These are phyloP conservation scores for Clusia tigrina DNA, from an alignment of 2,888 invertebrate genomes.

Conservation along the genomic window DNA sequence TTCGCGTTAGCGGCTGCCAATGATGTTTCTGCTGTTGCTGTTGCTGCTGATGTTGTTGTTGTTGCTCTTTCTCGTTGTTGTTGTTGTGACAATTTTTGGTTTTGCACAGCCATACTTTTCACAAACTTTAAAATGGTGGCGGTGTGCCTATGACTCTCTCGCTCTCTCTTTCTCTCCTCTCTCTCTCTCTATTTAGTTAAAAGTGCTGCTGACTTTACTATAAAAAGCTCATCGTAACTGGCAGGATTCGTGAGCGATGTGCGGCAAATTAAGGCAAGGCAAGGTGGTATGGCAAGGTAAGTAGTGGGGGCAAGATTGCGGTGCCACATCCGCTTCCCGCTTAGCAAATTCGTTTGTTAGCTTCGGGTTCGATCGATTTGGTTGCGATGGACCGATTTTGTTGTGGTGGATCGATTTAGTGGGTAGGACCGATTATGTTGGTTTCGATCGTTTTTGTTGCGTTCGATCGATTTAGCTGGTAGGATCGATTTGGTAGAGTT, in stretches of 20 bases:
- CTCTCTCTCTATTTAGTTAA: neutral
- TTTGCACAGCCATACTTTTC: conserved; percentile 43
- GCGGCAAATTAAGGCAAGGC: conserved; percentile 5
- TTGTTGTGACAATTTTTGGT: conserved; percentile 38
- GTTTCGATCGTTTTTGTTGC: no score
- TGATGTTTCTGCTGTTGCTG: conserved; percentile 26
- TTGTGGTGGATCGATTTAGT: no score
- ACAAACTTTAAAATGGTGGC: conserved; percentile 41
- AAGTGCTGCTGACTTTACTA: neutral
- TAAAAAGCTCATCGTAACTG: conserved; percentile 11
- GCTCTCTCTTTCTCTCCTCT: neutral
- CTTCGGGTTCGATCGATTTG: no score
- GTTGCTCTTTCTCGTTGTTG: conserved; percentile 9
- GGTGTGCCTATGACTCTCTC: conserved; percentile 17
- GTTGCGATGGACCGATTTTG: no score
- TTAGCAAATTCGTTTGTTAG: neutral
- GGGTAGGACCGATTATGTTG: no score
- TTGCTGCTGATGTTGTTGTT: conserved; percentile 37
- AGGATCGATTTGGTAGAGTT: no score
- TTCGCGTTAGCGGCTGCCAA: conserved; percentile 28
- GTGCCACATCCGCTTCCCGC: neutral
- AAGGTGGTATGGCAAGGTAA: no score
- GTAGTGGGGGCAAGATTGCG: no score
- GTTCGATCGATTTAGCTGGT: neutral
- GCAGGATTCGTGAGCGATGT: neutral